Conservation (phyloP, 2,113 vertebrate genomes). For the Neotoma lepida region DNA sequence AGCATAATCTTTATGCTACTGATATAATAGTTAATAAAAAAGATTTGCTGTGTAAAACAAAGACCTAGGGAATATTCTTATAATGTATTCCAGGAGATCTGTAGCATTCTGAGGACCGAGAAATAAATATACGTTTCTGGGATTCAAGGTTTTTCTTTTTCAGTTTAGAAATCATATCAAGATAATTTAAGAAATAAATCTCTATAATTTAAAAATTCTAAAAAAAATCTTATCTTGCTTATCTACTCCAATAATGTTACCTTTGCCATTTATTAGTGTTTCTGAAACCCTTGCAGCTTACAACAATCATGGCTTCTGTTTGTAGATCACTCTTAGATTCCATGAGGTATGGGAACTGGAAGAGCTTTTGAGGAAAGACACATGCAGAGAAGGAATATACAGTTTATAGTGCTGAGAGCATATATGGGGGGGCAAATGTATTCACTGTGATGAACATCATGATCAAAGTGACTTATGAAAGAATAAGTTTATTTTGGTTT, state of each 20-base stretch:
- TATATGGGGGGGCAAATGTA: no score
- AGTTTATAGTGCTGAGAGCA: not conserved
- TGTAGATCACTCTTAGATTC: not conserved
- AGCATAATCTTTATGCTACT: not conserved
- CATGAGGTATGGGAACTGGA: not conserved
- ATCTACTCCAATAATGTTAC: not conserved
- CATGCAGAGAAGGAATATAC: rapidly evolving
- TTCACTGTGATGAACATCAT: not conserved
- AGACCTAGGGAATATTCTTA: not conserved
- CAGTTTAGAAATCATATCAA: slow-evolving; percentile 2
- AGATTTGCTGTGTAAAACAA: not conserved
- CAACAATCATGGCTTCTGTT: not conserved
- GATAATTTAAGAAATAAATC: not conserved
- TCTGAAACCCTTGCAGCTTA: not conserved
- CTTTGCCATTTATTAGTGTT: not conserved
- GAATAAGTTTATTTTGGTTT: not conserved
- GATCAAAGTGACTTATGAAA: not conserved
- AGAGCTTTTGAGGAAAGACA: not conserved
- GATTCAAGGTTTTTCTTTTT: not conserved
- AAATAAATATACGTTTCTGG: not conserved
- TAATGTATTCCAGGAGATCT: not conserved
- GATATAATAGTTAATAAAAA: slow-evolving; percentile 27
- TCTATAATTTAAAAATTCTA: not conserved
- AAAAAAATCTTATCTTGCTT: not conserved
- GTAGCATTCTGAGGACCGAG: not conserved